Conservation (phyloP, 1,140 invertebrate genomes). For the Heliconius nattereri region DNA sequence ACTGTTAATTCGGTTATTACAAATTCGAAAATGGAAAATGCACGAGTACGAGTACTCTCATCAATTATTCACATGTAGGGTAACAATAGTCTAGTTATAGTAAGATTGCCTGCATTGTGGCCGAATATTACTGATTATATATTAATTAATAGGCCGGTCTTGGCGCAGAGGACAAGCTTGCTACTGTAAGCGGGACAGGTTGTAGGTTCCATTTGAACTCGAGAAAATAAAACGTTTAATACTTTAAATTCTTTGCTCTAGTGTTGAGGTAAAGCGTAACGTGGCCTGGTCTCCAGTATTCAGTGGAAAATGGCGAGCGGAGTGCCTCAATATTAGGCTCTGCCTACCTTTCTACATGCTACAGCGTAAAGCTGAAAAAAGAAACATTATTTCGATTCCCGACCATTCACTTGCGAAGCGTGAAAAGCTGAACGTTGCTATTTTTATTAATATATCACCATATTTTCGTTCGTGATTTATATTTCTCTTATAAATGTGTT, state of each 20-base stretch:
- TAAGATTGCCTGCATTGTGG: not conserved
- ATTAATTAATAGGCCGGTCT: too few species aligned
- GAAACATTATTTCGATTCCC: not conserved
- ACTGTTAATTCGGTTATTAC: not conserved
- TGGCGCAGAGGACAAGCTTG: too few species aligned
- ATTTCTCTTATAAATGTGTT: not conserved
- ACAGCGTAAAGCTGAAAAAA: not conserved
- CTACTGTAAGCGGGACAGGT: too few species aligned
- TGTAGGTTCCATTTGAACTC: too few species aligned
- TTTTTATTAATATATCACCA: not conserved
- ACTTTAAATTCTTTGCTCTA: too few species aligned
- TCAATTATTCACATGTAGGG: not conserved
- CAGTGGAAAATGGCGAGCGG: too few species aligned
- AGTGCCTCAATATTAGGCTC: too few species aligned
- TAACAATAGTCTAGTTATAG: not conserved
- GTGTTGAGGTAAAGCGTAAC: too few species aligned
- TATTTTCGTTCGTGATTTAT: constrained; percentile 3
- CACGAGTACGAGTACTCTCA: not conserved
- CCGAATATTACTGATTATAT: not conserved
- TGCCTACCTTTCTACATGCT: too few species aligned
- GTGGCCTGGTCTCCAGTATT: too few species aligned
- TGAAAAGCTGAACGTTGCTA: not conserved
- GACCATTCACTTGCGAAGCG: not conserved
- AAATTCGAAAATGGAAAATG: not conserved
- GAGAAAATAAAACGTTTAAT: too few species aligned